Percentiles rank a stretch among this genome's conserved stretches.
phyloP scores from a whole-genome alignment of 2,797 vertebrate species.

The Squalus acanthias region DNA sequence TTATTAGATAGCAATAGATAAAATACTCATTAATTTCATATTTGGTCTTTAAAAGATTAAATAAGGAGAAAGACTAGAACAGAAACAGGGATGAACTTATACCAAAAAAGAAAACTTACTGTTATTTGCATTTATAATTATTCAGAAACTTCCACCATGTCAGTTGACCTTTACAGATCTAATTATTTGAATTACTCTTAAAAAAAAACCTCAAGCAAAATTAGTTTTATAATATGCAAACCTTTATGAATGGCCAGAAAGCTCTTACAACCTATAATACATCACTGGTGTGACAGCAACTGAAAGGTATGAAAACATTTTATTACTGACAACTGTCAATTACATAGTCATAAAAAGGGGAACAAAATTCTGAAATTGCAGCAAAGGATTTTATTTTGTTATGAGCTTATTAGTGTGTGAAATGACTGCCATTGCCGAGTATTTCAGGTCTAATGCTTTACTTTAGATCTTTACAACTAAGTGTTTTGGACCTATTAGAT shows the following conservation, averaged over 20 bases:
- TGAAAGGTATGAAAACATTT: background rate
- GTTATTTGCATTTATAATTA: background rate
- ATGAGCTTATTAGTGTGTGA: background rate
- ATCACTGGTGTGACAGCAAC: background rate
- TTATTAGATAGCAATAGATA: background rate
- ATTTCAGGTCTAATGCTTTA: background rate
- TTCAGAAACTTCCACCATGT: background rate
- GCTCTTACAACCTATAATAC: background rate
- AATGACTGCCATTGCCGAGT: background rate
- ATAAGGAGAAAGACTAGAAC: background rate
- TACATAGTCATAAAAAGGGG: background rate
- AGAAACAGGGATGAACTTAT: background rate
- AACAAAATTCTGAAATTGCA: slow-evolving; percentile 12
- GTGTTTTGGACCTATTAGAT: background rate
- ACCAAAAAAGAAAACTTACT: background rate
- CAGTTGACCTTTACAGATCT: background rate
- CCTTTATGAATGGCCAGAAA: background rate
- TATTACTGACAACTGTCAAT: background rate
- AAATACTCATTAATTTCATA: background rate
- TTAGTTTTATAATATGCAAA: background rate
- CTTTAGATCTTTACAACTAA: background rate
- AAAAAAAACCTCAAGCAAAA: background rate
- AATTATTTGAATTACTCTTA: background rate
- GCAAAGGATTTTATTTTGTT: background rate
- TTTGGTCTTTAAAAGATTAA: background rate